Evolutionary conservation across 2,888 invertebrate species (phyloP).

Genomic region (Lepas anatifera): DNA sequence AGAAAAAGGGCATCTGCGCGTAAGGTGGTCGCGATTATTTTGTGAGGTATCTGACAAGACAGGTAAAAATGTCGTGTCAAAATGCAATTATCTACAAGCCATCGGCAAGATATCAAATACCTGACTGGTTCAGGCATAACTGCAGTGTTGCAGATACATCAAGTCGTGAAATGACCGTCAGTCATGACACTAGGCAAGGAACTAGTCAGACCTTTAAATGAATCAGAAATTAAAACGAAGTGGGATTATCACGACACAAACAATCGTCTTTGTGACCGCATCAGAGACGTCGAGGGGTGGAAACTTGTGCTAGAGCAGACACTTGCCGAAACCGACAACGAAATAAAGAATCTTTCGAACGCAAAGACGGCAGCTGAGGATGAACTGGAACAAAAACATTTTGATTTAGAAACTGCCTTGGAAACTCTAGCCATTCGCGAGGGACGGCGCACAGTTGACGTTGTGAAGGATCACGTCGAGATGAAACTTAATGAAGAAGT

Average conservation of each 20-base stretch:
- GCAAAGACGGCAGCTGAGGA: slow-evolving; percentile 1
- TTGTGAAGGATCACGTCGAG: neutral
- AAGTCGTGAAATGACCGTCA: neutral
- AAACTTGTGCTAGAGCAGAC: neutral
- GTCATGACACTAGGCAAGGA: slow-evolving; percentile 2
- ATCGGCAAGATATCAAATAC: slow-evolving; percentile 1
- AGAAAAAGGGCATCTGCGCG: no score
- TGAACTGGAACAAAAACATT: neutral
- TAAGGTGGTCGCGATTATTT: no score
- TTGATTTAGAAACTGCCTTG: neutral
- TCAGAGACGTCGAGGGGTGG: neutral
- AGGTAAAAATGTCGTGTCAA: neutral
- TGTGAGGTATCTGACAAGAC: no score
- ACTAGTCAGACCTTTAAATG: neutral
- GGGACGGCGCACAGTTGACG: neutral
- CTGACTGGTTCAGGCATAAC: slow-evolving; percentile 1
- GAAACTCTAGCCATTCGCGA: neutral
- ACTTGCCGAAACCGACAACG: neutral
- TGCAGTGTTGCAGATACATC: neutral
- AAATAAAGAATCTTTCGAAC: neutral
- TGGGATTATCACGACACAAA: slow-evolving; percentile 4
- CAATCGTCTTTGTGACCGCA: neutral
- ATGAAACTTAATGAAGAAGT: neutral
- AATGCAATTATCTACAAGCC: neutral
- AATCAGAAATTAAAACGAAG: neutral